Base-by-base conservation (phyloP, 2,113 vertebrate species). In the Oryctolagus cuniculus region DNA sequence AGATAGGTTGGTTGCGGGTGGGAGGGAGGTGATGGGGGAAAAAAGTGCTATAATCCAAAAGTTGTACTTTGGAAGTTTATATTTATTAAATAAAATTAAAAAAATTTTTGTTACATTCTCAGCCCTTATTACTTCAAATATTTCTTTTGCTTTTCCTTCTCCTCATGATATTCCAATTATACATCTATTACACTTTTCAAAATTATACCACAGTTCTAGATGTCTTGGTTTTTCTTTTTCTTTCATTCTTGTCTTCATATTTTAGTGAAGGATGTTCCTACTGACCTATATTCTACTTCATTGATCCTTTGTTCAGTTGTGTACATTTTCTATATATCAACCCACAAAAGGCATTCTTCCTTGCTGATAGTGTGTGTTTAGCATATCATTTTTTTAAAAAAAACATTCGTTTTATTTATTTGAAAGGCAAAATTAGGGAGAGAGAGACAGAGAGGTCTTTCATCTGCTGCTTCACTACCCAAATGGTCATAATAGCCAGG, bases 261-360 rank as follows among this genome's bases (percentile, higher is more conserved):
- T 82, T 90, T 38, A 91, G 24, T 74, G 49, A 27, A 73, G 36
- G 24, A 4, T 63, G 67, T 63, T n/a, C 22, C 24, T 64, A 64
- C 29, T 2, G 31, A 73, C 19, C 36, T 29, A 22, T 83, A 38
- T 53, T 83, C 31, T 79, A 16, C 85, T 88, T 38, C 38, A 38
- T 38, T 38, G 38, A 38, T 38, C 38, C 38, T 38, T 38, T 38
- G 38, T 38, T 38, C 67, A n/a, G 7, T 61, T 74, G 10, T 81
- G n/a, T 66, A 31, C 66, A 74, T 66, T 82, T 38, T 38, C 44
- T 66, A 29, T 27, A 73, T 25, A 81, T 81, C 13, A 72, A 6
- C 25, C 34, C 13, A 87, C 63, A 53, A 64, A 93, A 80, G 49
- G 10, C n/a, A 72, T 87, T 81, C 70, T 87, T 93, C 72, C 72